Conservation (phyloP, 2,888 invertebrate genomes). For the Marronus borbonicus region DNA sequence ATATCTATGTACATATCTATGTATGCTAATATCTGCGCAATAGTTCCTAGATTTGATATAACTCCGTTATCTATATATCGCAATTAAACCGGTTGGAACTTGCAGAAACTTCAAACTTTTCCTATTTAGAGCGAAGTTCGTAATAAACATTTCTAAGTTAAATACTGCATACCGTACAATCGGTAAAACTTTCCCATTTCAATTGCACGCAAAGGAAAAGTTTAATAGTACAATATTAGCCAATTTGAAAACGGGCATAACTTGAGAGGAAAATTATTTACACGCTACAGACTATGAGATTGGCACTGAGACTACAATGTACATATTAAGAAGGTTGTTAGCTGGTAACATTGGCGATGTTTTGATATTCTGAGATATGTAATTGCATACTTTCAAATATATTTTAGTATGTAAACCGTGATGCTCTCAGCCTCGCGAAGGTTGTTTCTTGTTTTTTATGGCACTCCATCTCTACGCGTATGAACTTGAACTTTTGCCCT, state of each 20-base stretch:
- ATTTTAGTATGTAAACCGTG: too few relatives aligned
- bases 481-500: too few relatives aligned
- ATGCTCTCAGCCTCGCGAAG: too few relatives aligned
- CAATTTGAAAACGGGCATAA: background rate
- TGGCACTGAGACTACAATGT: too few relatives aligned
- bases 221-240: background rate
- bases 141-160: background rate
- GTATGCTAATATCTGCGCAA: background rate
- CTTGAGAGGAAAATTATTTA: too few relatives aligned
- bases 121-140: background rate
- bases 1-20: background rate
- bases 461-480: too few relatives aligned
- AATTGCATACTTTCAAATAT: too few relatives aligned
- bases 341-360: too few relatives aligned
- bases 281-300: too few relatives aligned
- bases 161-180: constrained; percentile 7
- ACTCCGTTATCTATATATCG: background rate
- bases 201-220: background rate
- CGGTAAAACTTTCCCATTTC: background rate
- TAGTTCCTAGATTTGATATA: background rate
- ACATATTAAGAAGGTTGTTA: too few relatives aligned
- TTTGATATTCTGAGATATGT: too few relatives aligned
- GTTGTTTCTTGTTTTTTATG: too few relatives aligned
- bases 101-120: background rate
- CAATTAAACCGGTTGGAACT: constrained; percentile 9